These are phyloP conservation scores for Pluvianellus socialis DNA, from an alignment of 2,113 vertebrate genomes.

Conservation along the genomic window DNA sequence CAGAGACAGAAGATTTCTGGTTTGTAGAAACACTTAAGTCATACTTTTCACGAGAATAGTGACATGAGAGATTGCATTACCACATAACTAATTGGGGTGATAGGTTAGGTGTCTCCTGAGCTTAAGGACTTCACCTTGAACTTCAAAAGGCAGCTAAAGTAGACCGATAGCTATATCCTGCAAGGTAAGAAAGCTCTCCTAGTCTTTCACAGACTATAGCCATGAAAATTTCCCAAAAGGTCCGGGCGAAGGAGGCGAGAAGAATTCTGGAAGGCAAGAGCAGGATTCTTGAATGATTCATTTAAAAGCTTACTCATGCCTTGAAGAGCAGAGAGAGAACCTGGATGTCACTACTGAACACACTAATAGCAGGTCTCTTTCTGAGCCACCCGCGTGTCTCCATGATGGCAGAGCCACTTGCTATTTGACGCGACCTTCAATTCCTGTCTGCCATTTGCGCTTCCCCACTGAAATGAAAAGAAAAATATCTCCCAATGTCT, in stretches of 20 bases:
- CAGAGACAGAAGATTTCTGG: background rate
- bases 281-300: background rate
- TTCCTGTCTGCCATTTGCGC: background rate
- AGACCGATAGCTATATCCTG: background rate
- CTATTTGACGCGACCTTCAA: background rate
- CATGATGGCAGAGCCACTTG: background rate
- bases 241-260: background rate
- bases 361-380: background rate
- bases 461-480: background rate
- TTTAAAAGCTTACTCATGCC: background rate
- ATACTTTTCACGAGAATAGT: background rate
- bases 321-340: background rate
- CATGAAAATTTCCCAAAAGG: background rate
- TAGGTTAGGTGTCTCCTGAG: background rate
- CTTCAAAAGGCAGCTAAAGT: background rate
- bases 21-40: background rate
- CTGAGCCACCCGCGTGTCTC: background rate
- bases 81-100: background rate
- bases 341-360: background rate
- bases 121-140: background rate
- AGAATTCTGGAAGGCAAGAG: background rate
- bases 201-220: background rate
- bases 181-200: background rate
- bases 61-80: background rate
- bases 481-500: background rate